Conservation (phyloP, 2,113 vertebrate genomes). For the Phycodurus eques region DNA sequence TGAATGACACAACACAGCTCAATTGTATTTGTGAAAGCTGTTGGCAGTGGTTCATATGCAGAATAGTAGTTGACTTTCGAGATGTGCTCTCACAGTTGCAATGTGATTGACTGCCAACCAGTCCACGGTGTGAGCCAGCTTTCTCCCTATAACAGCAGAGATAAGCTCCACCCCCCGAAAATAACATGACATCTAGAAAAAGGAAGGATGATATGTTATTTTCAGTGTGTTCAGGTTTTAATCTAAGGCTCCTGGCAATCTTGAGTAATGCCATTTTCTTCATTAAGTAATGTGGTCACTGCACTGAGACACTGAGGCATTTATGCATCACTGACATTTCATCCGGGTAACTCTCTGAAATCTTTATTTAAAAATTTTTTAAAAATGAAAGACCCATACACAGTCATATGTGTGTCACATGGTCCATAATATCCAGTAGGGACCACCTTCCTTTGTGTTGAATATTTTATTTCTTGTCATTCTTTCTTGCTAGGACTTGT, state of each 20-base stretch:
- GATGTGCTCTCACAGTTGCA: neutral
- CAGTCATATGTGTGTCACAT: slow-evolving; percentile 24
- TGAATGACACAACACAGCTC: neutral
- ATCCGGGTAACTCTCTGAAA: slow-evolving; percentile 35
- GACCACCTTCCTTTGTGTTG: slow-evolving; percentile 48
- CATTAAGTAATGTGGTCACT: slow-evolving; percentile 6
- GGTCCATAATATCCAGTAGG: slow-evolving; percentile 27
- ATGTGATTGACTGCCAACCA: neutral
- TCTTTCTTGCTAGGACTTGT: slow-evolving; percentile 60
- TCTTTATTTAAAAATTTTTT: slow-evolving; percentile 18
- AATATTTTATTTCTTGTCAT: slow-evolving; percentile 57
- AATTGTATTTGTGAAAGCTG: too few species aligned
- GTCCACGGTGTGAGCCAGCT: neutral
- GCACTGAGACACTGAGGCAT: slow-evolving; percentile 36
- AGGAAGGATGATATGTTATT: neutral
- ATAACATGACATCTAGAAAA: neutral
- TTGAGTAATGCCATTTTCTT: slow-evolving; percentile 18
- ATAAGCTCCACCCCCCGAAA: neutral
- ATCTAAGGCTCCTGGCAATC: slow-evolving; percentile 18
- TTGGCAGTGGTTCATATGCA: neutral
- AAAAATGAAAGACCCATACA: slow-evolving; percentile 15
- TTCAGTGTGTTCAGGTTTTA: neutral
- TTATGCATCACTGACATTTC: slow-evolving; percentile 51
- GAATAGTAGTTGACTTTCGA: neutral
- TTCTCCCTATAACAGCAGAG: neutral